These are phyloP conservation scores for Sebastes goodei DNA, from an alignment of 2,797 vertebrate species.

Conservation along the genomic window DNA sequence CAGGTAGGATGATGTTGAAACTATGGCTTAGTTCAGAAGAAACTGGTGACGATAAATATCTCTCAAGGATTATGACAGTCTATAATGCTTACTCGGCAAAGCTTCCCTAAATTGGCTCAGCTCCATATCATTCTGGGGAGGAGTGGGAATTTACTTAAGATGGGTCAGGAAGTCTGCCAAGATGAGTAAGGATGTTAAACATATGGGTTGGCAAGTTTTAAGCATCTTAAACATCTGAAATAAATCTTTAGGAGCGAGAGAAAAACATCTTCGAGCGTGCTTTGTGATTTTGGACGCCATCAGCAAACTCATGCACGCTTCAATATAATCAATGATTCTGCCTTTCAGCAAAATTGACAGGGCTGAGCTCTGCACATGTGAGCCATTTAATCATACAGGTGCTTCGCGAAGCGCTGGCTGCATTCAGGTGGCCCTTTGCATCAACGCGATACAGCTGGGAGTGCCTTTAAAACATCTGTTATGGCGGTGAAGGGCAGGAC, in stretches of 20 bases:
- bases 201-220: slow-evolving; percentile 29
- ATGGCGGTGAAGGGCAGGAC: slow-evolving; percentile 14
- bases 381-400: slow-evolving; percentile 51
- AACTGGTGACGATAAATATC: not conserved
- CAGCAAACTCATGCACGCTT: slow-evolving; percentile 1
- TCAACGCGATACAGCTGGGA: not conserved
- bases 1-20: not conserved
- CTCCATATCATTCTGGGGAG: slow-evolving; percentile 39
- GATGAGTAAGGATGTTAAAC: slow-evolving; percentile 40
- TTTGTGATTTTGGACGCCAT: not conserved
- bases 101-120: slow-evolving; percentile 9
- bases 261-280: not conserved
- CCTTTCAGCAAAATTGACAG: slow-evolving; percentile 59
- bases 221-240: not conserved
- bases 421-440: slow-evolving; percentile 6
- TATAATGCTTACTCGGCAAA: slow-evolving; percentile 5
- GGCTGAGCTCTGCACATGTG: slow-evolving; percentile 37
- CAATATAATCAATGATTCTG: slow-evolving; percentile 51
- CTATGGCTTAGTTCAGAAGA: not conserved
- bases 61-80: not conserved
- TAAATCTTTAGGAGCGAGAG: slow-evolving; percentile 1
- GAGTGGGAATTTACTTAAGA: slow-evolving; percentile 21
- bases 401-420: slow-evolving; percentile 22
- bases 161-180: slow-evolving; percentile 43
- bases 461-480: not conserved